A percentile compares a stretch with the other conserved stretches of the same genome.
These are phyloP conservation scores for Polyommatus iphigenia DNA, from an alignment of 2,888 invertebrate genomes.

Conservation along the genomic window DNA sequence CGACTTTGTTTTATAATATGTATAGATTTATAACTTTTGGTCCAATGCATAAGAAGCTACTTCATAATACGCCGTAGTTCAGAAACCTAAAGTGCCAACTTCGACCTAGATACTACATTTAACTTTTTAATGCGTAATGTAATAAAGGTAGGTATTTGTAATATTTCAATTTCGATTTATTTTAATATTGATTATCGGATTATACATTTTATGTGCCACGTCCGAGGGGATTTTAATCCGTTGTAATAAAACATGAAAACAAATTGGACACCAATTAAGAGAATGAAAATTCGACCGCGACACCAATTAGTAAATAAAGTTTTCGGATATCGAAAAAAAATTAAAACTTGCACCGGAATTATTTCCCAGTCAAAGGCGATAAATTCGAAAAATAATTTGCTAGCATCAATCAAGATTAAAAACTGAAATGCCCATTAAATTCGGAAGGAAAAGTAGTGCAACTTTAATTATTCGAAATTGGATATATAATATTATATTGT, in stretches of 20 bases:
- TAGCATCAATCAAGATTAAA: conserved; percentile 20
- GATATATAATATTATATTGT: background rate
- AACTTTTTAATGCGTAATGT: background rate
- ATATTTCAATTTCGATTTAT: background rate
- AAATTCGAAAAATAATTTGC: conserved; percentile 5
- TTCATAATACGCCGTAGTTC: background rate
- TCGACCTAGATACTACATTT: background rate
- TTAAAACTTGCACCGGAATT: conserved; percentile 24
- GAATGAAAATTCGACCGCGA: conserved; percentile 32
- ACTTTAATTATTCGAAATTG: background rate
- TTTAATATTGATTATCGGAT: conserved; percentile 13
- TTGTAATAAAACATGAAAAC: conserved; percentile 34
- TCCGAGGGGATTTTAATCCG: conserved; percentile 20
- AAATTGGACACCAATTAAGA: conserved; percentile 34
- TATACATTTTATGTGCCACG: conserved; percentile 5
- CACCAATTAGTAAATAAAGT: conserved; percentile 32
- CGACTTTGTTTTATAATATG: too few relatives aligned
- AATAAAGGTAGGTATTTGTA: background rate
- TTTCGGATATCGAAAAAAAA: conserved; percentile 29
- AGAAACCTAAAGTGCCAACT: background rate
- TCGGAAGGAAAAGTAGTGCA: background rate
- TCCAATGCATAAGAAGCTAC: background rate
- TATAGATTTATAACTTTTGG: too few relatives aligned
- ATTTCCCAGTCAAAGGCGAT: conserved; percentile 19
- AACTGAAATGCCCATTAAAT: conserved; percentile 15